These are phyloP conservation scores for Danio albolineatus DNA, from an alignment of 2,797 vertebrate species.

Conservation along the genomic window DNA sequence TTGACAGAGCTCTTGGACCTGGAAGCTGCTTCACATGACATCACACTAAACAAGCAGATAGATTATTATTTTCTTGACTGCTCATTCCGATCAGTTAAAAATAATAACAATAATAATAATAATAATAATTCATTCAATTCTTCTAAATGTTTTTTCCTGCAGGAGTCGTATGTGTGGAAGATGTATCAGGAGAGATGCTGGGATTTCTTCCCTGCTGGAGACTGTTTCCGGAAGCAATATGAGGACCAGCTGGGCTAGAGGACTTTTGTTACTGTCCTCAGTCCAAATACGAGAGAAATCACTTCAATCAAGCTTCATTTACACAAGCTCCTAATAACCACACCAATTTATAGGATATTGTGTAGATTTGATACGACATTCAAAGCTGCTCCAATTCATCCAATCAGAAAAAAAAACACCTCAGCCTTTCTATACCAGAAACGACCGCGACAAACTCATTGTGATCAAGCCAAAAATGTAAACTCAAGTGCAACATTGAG, in stretches of 20 bases:
- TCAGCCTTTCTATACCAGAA: constrained; percentile 7
- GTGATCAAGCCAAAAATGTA: constrained; percentile 43
- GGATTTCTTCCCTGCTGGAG: constrained; percentile 98
- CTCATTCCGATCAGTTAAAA: neutral
- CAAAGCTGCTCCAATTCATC: constrained; percentile 37
- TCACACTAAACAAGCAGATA: too few relatives aligned
- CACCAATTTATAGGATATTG: constrained; percentile 33
- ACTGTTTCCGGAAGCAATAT: constrained; percentile 98
- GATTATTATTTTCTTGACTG: neutral
- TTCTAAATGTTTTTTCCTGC: constrained; percentile 28
- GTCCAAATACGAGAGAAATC: constrained; percentile 34
- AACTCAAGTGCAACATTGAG: constrained; percentile 26
- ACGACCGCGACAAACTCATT: constrained; percentile 23
- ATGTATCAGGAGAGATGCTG: constrained; percentile 99
- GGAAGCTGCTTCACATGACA: too few relatives aligned
- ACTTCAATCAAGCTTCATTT: constrained; percentile 7
- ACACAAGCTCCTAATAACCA: constrained; percentile 41
- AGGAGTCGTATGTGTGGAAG: constrained; percentile 99
- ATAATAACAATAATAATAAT: too few relatives aligned
- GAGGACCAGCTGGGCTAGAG: constrained; percentile 94
- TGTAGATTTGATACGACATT: constrained; percentile 35
- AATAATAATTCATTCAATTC: too few relatives aligned
- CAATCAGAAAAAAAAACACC: constrained; percentile 35
- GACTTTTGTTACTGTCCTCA: constrained; percentile 12
- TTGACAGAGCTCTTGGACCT: too few relatives aligned